Conservation (phyloP, 2,113 vertebrate genomes). For the Elaphurus davidianus region DNA sequence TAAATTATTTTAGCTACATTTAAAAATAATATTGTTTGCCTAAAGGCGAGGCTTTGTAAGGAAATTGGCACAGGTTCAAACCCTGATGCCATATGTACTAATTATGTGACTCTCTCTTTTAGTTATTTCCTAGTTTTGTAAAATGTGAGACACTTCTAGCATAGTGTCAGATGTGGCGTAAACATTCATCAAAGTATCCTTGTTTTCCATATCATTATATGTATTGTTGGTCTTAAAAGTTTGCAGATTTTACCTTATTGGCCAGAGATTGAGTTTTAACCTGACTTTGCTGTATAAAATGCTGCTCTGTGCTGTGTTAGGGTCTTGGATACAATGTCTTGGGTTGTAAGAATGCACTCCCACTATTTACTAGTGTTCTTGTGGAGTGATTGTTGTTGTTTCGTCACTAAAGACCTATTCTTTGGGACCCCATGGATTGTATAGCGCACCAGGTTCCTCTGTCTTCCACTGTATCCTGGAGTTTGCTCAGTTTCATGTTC, state of each 20-base stretch:
- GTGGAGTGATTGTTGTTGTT: background rate
- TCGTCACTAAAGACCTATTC: background rate
- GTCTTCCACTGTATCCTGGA: background rate
- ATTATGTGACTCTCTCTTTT: background rate
- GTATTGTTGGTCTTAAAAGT: background rate
- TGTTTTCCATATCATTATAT: background rate
- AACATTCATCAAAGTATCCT: background rate
- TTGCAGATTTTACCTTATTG: conserved; percentile 1
- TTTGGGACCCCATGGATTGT: background rate
- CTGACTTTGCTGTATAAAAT: background rate
- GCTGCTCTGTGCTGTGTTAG: background rate
- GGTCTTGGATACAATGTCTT: background rate
- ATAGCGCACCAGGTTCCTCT: background rate
- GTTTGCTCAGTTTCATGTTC: background rate
- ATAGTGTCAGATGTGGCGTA: background rate
- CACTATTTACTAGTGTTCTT: background rate
- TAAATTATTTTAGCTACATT: conserved; percentile 36
- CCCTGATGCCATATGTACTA: background rate
- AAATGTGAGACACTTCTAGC: background rate
- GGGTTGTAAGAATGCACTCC: background rate
- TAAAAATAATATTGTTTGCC: background rate
- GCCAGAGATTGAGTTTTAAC: background rate
- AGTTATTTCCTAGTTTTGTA: background rate
- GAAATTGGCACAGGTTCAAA: background rate
- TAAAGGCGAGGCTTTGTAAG: background rate